phyloP scores from a whole-genome alignment of 2,888 invertebrate species.

The Quadroppia sp. region DNA sequence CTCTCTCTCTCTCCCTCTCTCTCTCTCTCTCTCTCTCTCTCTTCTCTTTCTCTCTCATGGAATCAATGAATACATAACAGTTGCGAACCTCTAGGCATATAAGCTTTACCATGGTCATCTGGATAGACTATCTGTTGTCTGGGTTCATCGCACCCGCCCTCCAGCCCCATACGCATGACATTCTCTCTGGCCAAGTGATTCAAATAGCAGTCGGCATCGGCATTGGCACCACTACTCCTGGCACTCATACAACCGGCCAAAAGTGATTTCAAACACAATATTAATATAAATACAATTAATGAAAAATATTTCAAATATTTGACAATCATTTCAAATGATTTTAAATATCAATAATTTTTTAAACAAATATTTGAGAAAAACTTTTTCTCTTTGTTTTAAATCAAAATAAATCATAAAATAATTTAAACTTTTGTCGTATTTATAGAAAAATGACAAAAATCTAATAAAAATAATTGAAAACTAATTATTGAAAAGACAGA shows the following conservation, averaged over 20 bases:
- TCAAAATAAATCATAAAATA: too few relatives aligned
- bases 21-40: too few relatives aligned
- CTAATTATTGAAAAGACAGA: too few relatives aligned
- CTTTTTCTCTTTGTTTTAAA: too few relatives aligned
- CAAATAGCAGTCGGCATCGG: constrained; percentile 18
- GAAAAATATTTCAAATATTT: constrained; percentile 1
- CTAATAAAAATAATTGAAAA: too few relatives aligned
- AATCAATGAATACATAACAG: too few relatives aligned
- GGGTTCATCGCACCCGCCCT: constrained; percentile 17
- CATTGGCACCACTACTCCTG: neutral
- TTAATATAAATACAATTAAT: neutral
- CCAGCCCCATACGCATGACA: constrained; percentile 27
- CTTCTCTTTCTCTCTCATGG: too few relatives aligned
- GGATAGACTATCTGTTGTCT: constrained; percentile 22
- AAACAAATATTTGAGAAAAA: too few relatives aligned
- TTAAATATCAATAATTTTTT: neutral
- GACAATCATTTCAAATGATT: neutral
- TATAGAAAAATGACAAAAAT: too few relatives aligned
- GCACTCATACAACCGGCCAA: constrained; percentile 14
- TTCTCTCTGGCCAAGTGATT: constrained; percentile 25
- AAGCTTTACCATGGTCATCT: neutral
- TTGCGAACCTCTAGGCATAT: constrained; percentile 10
- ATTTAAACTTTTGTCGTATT: too few relatives aligned
- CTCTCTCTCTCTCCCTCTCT: too few relatives aligned
- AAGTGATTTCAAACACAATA: neutral